Percentiles rank a stretch among this genome's conserved stretches.
phyloP scores from a whole-genome alignment of 2,797 vertebrate species.

The Salmo trutta region DNA sequence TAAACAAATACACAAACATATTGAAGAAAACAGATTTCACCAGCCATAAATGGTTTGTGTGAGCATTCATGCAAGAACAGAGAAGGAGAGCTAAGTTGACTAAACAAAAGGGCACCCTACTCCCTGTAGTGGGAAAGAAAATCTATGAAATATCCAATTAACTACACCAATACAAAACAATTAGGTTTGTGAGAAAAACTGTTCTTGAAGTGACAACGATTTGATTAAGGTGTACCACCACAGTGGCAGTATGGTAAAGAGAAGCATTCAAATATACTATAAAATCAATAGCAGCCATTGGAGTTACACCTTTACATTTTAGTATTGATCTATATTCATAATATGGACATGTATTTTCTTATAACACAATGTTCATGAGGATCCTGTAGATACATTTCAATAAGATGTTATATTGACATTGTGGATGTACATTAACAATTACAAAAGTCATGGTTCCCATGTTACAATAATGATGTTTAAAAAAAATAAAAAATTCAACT shows the following conservation, averaged over 20 bases:
- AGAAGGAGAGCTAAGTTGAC: neutral
- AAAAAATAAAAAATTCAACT: too few relatives aligned
- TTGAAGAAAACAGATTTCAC: neutral
- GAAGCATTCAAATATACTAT: neutral
- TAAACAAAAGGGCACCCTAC: neutral
- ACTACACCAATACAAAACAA: neutral
- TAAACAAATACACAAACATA: neutral
- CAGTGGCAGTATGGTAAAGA: neutral
- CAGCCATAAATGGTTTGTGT: neutral
- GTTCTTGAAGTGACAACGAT: neutral
- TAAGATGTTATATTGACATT: too few relatives aligned
- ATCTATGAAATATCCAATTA: neutral
- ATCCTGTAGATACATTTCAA: too few relatives aligned
- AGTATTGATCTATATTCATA: neutral
- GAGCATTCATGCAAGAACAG: neutral
- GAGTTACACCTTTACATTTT: neutral
- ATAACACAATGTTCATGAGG: neutral
- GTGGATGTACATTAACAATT: too few relatives aligned
- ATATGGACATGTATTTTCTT: neutral
- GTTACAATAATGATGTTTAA: too few relatives aligned
- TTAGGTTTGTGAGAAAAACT: neutral
- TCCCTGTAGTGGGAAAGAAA: neutral
- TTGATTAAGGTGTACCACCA: neutral
- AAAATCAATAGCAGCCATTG: neutral
- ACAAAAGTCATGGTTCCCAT: too few relatives aligned